phyloP scores from a whole-genome alignment of 1,140 invertebrate species.

The fruit fly (Drosophila melanogaster) region Release_6_plus_ISO1_MT NC_004354.4:14871501-14872000 shows the following conservation, averaged over 20 bases:
- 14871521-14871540: too few relatives aligned
- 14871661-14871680: not conserved
- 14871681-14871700: not conserved
- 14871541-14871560: too few relatives aligned
- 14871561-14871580: too few relatives aligned
- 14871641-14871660: not conserved
- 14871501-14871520: too few relatives aligned
- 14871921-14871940: slow-evolving; percentile 52
- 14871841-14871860: not conserved
- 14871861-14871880: slow-evolving; percentile 5
- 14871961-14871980: slow-evolving; percentile 49
- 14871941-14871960: slow-evolving; percentile 73
- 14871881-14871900: slow-evolving; percentile 24
- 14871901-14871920: slow-evolving; percentile 21
- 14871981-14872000: slow-evolving; percentile 28
- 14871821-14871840: slow-evolving; percentile 39
- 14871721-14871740: slow-evolving; percentile 6
- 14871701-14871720: slow-evolving; percentile 15
- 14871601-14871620: too few relatives aligned
- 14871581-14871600: too few relatives aligned
- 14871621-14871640: too few relatives aligned
- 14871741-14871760: slow-evolving; percentile 4
- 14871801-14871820: slow-evolving; percentile 66
- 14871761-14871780: not conserved
- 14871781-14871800: slow-evolving; percentile 47